Conservation (phyloP, 2,113 vertebrate species). For the Bubo blakistoni region DNA sequence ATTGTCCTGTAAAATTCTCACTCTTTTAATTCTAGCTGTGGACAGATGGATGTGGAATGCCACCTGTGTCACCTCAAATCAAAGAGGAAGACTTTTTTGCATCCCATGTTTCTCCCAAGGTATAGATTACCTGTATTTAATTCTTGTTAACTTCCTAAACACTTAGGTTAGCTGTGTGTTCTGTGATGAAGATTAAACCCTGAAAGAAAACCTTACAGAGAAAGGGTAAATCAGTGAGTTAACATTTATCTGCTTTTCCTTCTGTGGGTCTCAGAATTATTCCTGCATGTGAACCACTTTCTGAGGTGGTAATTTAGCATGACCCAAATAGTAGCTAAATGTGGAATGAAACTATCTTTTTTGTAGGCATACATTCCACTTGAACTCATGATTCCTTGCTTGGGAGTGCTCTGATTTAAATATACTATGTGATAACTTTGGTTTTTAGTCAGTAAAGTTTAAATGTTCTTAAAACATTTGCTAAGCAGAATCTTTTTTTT, state of each 20-base stretch:
- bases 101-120: slow-evolving; percentile 74
- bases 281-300: background rate
- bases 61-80: slow-evolving; percentile 72
- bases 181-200: background rate
- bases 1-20: background rate
- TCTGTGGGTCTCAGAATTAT: background rate
- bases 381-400: background rate
- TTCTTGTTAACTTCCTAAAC: background rate
- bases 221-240: background rate
- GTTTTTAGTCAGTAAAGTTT: background rate
- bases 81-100: slow-evolving; percentile 94
- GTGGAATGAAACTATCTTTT: background rate
- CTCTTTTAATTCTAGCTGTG: slow-evolving; percentile 78
- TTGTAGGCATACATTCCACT: background rate
- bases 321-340: background rate
- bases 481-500: background rate
- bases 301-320: background rate
- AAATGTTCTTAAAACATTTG: background rate
- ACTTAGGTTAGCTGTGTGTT: background rate
- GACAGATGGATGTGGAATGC: slow-evolving; percentile 80
- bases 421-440: background rate
- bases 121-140: background rate
- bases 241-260: background rate
- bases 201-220: background rate
- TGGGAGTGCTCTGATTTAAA: background rate